Conservation (phyloP, 2,113 vertebrate genomes). For the Phalacrocorax carbo region DNA sequence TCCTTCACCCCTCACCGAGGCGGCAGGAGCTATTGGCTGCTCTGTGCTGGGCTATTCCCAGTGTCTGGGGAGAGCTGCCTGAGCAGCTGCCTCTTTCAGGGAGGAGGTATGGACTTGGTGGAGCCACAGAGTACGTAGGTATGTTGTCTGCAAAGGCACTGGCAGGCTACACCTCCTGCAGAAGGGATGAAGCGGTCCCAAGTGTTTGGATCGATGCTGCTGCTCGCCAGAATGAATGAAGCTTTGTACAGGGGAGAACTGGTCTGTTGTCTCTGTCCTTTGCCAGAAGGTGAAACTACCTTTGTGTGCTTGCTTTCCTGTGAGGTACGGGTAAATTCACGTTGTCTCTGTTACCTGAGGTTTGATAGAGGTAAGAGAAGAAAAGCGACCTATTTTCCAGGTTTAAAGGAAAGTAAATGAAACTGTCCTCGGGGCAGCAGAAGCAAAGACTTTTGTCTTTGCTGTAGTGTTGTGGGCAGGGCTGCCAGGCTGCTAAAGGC, state of each 20-base stretch:
- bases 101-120: background rate
- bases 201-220: background rate
- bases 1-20: background rate
- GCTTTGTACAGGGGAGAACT: background rate
- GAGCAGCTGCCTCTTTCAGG: background rate
- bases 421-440: slow-evolving; percentile 13
- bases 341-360: background rate
- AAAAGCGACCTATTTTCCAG: slow-evolving; percentile 27
- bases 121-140: background rate
- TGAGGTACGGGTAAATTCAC: background rate
- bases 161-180: background rate
- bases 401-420: slow-evolving; percentile 50
- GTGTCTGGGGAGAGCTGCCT: background rate
- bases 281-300: background rate
- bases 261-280: background rate
- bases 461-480: slow-evolving; percentile 12
- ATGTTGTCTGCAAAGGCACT: background rate
- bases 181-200: background rate
- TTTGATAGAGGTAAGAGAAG: background rate
- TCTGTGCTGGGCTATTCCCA: background rate
- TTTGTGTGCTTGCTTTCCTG: background rate
- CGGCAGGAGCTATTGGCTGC: background rate
- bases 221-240: background rate
- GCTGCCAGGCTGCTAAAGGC: slow-evolving; percentile 9
- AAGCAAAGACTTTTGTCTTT: slow-evolving; percentile 5